These are phyloP conservation scores for Rotaria magnacalcarata DNA, from an alignment of 2,888 invertebrate genomes.

Conservation along the genomic window DNA sequence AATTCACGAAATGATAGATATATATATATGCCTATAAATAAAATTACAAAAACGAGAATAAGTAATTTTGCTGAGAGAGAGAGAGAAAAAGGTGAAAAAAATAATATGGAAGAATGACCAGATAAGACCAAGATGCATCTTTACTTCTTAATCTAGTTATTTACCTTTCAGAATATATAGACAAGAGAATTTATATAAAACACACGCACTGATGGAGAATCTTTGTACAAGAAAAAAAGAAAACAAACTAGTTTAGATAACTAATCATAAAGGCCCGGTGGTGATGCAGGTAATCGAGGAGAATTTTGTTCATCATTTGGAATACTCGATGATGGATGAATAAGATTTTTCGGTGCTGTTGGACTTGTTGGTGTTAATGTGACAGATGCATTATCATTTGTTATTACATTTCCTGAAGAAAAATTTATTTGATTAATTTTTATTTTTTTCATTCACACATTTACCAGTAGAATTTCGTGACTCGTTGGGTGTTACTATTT, in stretches of 20 bases:
- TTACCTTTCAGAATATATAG: too few species aligned
- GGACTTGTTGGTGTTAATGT: constrained; percentile 7
- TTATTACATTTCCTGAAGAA: not conserved
- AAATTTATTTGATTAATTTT: too few species aligned
- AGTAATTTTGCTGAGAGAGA: not conserved
- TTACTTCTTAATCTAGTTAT: not conserved
- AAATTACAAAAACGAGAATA: not conserved
- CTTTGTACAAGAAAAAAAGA: too few species aligned
- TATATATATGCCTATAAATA: not conserved
- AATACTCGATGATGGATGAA: not conserved
- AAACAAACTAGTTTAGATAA: not conserved
- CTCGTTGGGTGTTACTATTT: not conserved
- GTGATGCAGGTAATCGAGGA: constrained; percentile 5
- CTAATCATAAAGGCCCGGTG: not conserved
- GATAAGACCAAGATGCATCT: not conserved
- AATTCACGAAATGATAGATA: not conserved
- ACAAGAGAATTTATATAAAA: not conserved
- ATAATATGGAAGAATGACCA: constrained; percentile 12
- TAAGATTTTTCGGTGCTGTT: not conserved
- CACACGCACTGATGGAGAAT: not conserved
- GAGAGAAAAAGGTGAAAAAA: not conserved
- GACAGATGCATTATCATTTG: not conserved
- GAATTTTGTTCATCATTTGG: constrained; percentile 12
- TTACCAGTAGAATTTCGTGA: constrained; percentile 5
- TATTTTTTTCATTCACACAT: too few species aligned